Percentiles rank a stretch among this genome's conserved stretches.
These are phyloP conservation scores for Liodrosophila aerea DNA, from an alignment of 2,888 invertebrate genomes.

Conservation along the genomic window DNA sequence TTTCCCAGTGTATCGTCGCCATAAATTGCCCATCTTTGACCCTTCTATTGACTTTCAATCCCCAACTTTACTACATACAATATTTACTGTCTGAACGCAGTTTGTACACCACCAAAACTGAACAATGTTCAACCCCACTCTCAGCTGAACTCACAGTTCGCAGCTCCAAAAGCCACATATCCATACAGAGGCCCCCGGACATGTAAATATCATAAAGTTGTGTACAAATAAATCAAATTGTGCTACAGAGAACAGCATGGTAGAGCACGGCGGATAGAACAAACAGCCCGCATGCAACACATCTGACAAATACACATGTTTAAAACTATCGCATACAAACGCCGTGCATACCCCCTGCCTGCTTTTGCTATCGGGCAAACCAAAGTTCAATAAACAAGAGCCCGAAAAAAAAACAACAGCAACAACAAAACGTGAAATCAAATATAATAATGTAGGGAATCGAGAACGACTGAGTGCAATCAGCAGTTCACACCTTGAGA, in stretches of 20 bases:
- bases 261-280: conserved; percentile 43
- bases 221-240: conserved; percentile 73
- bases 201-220: conserved; percentile 71
- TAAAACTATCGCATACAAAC: conserved; percentile 32
- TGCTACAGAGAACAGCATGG: conserved; percentile 26
- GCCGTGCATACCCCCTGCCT: not conserved
- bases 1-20: too few relatives aligned
- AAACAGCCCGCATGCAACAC: conserved; percentile 64
- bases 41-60: conserved; percentile 22
- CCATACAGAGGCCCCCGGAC: conserved; percentile 27
- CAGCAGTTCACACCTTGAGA: conserved; percentile 62
- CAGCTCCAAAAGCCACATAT: conserved; percentile 2
- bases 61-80: conserved; percentile 17
- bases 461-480: conserved; percentile 45
- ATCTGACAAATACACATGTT: conserved; percentile 62
- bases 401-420: conserved; percentile 26
- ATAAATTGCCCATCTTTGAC: not conserved
- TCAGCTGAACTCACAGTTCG: conserved; percentile 12
- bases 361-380: conserved; percentile 36
- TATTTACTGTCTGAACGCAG: conserved; percentile 40
- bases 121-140: conserved; percentile 6
- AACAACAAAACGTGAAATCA: conserved; percentile 43
- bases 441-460: conserved; percentile 53
- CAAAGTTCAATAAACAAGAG: conserved; percentile 68
- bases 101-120: conserved; percentile 29